Percentiles rank a stretch among this genome's conserved stretches.
phyloP scores from a whole-genome alignment of 2,113 vertebrate genomes.

The Gnathonemus echidnorhynchus region DNA sequence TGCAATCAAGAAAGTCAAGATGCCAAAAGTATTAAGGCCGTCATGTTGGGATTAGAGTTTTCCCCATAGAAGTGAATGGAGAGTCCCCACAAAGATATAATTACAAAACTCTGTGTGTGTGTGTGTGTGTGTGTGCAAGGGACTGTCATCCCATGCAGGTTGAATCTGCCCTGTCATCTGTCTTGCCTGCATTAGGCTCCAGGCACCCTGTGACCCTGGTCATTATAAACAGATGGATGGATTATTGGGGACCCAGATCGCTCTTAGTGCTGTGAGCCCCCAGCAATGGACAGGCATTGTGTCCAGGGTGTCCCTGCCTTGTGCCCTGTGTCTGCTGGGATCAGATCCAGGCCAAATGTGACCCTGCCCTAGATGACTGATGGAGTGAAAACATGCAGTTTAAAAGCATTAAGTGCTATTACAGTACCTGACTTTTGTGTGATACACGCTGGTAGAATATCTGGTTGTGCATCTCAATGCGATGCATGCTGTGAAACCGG shows the following conservation, averaged over 20 bases:
- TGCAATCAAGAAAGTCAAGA: too few relatives aligned
- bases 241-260: background rate
- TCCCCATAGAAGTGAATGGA: too few relatives aligned
- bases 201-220: background rate
- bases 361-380: background rate
- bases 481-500: background rate
- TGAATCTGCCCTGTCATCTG: background rate
- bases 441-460: background rate
- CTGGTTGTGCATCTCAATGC: background rate
- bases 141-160: background rate
- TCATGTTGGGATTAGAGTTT: too few relatives aligned
- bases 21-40: too few relatives aligned
- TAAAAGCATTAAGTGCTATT: background rate
- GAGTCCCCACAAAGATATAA: too few relatives aligned
- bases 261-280: background rate
- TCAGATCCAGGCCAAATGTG: background rate
- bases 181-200: background rate
- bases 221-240: background rate
- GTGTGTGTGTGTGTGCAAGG: background rate
- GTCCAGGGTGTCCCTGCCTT: background rate
- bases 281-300: background rate
- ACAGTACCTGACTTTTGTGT: background rate
- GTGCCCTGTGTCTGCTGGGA: background rate
- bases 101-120: too few relatives aligned
- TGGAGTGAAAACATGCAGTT: background rate